phyloP scores from a whole-genome alignment of 2,888 invertebrate species.

The Steromphala cineraria region DNA sequence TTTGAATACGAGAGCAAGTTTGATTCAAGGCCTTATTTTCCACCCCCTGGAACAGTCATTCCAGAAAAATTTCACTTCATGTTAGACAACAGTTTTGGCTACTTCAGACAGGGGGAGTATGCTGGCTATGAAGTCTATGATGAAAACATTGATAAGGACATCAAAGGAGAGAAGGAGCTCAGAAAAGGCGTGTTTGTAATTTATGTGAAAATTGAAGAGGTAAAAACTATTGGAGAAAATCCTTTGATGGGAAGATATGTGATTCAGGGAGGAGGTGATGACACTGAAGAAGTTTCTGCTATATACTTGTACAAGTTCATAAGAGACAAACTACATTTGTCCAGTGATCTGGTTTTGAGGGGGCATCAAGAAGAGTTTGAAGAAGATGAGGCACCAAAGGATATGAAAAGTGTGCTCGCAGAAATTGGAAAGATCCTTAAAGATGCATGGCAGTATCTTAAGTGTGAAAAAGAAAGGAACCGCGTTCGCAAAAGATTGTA shows the following conservation, averaged over 20 bases:
- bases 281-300: constrained; percentile 2
- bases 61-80: constrained; percentile 38
- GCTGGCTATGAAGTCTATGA: constrained; percentile 45
- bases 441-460: constrained; percentile 37
- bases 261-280: constrained; percentile 23
- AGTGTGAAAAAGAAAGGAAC: constrained; percentile 26
- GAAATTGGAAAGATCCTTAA: constrained; percentile 38
- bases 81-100: constrained; percentile 37
- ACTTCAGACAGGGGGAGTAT: constrained; percentile 38
- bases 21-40: neutral
- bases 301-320: constrained; percentile 35
- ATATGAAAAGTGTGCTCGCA: constrained; percentile 25
- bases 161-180: neutral
- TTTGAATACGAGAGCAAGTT: neutral
- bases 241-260: constrained; percentile 9
- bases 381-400: neutral
- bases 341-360: neutral
- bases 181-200: constrained; percentile 18
- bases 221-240: neutral
- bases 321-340: neutral
- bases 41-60: constrained; percentile 42
- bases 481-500: constrained; percentile 43
- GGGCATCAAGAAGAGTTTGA: neutral
- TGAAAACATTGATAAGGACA: constrained; percentile 20
- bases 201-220: constrained; percentile 30